Evolutionary conservation across 2,888 invertebrate genomes (phyloP).

Genomic region (Petrophora chlorosata): DNA sequence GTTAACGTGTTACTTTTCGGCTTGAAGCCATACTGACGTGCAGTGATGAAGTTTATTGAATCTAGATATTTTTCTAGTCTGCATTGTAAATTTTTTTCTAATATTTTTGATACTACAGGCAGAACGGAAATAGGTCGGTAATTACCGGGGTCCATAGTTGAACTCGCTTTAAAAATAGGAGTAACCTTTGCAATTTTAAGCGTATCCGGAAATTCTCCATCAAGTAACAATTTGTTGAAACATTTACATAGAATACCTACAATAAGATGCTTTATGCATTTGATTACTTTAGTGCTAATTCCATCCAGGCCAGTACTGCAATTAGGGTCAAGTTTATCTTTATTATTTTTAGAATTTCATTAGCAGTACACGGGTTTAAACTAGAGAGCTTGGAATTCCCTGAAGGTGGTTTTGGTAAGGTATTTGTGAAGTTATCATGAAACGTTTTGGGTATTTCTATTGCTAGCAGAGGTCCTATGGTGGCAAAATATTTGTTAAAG

Average conservation of each 20-base stretch:
- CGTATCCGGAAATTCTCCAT: neutral
- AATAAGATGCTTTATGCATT: neutral
- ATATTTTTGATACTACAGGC: neutral
- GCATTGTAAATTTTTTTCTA: neutral
- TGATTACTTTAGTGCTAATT: neutral
- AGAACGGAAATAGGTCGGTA: neutral
- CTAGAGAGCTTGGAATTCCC: no score
- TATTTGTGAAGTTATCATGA: conserved; percentile 12
- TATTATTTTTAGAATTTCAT: no score
- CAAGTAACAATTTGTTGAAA: neutral
- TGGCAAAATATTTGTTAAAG: conserved; percentile 32
- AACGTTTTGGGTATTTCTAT: conserved; percentile 15
- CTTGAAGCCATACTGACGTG: neutral
- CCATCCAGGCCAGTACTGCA: neutral
- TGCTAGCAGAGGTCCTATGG: conserved; percentile 21
- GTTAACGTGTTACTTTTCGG: neutral
- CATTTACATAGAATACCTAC: no score
- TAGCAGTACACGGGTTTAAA: no score
- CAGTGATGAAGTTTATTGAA: neutral
- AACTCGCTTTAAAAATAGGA: neutral
- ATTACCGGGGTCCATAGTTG: no score
- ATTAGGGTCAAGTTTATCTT: no score
- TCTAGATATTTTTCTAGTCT: neutral
- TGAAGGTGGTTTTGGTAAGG: no score
- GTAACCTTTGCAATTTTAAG: neutral